Evolutionary conservation across 2,888 invertebrate species (phyloP).

Genomic region (Pseudoips prasinana): DNA sequence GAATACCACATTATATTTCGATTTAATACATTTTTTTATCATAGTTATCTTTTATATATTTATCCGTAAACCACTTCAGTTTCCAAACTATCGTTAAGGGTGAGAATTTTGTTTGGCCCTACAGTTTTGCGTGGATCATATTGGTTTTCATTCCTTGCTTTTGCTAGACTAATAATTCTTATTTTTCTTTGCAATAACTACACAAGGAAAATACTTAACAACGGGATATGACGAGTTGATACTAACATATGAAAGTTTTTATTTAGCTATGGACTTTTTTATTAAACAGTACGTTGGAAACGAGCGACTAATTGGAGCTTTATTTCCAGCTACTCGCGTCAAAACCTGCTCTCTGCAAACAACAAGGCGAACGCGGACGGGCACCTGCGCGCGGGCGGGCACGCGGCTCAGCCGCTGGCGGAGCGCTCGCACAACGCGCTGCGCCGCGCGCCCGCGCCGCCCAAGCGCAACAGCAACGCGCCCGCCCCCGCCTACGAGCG

Average conservation of each 20-base stretch:
- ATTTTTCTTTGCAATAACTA: constrained; percentile 1
- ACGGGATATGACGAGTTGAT: constrained; percentile 18
- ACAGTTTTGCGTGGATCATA: constrained; percentile 12
- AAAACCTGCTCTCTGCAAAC: constrained; percentile 90
- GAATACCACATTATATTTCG: constrained; percentile 29
- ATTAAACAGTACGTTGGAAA: too few species aligned
- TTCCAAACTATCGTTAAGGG: constrained; percentile 35
- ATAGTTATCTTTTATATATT: constrained; percentile 31
- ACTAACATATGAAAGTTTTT: constrained; percentile 28
- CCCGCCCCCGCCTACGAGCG: constrained; percentile 53
- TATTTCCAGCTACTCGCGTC: constrained; percentile 90
- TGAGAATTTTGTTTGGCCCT: constrained; percentile 51
- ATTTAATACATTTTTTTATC: constrained; percentile 24
- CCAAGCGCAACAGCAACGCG: constrained; percentile 64
- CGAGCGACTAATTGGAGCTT: too few species aligned
- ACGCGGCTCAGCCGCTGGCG: constrained; percentile 66
- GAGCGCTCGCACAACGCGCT: constrained; percentile 82
- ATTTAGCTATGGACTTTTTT: too few species aligned
- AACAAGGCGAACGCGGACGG: constrained; percentile 87
- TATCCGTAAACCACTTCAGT: constrained; percentile 29
- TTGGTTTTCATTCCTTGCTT: constrained; percentile 22
- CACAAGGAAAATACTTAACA: not conserved
- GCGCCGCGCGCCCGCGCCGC: constrained; percentile 56
- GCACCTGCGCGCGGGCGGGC: constrained; percentile 62
- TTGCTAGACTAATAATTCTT: constrained; percentile 20